Base-by-base conservation (phyloP, 2,797 vertebrate species). In the Mionectes olivaceus region DNA sequence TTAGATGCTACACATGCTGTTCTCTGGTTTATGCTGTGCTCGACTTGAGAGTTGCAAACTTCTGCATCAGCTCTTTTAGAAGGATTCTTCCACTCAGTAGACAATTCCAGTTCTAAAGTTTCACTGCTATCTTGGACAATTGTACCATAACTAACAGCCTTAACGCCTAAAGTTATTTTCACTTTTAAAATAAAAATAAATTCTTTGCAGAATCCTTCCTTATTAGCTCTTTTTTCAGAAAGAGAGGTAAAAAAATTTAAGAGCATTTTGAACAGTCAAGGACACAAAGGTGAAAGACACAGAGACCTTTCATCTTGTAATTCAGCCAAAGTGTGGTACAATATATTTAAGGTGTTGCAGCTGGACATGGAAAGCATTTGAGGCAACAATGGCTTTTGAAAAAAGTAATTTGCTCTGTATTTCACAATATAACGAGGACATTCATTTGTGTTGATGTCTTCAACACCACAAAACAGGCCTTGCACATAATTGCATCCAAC, bases 371-470 rank as follows among this genome's bases (percentile, higher is more conserved):
- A 83, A 81, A 39, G 35, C 19, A 33, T 91, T 91, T 43, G 23
- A 75, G 21, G 53, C 37, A 94, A 88, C 32, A 88, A 81, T 4
- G 75, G 76, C 24, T 77, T 71, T 91, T 68, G 60, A 86, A 93
- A 89, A 83, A 83, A 83, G 46, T 78, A 91, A 94, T 91, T 85
- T 94, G 53, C 47, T 81, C 43, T 0, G 0, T 71, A 83, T 83
- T 94, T 96, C 89, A 91, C 35, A 53, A 80, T 2, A 18, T 68
- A 89, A 92, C 64, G n/a, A 89, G 93, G 64, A 70, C n/a, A 80
- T 80, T 88, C 87, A 76, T 87, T 94, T 71, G 56, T 49, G 71
- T 15, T 91, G 84, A 80, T 77, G 33, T 53, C 83, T 70, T 67
- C 56, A 77, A 46, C 56, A 46, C 25, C 53, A 83, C 65, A 60